phyloP scores from a whole-genome alignment of 30 jellyfish, hydroid and myxozoan genomes.

The Phacellophora camtschatica region DNA sequence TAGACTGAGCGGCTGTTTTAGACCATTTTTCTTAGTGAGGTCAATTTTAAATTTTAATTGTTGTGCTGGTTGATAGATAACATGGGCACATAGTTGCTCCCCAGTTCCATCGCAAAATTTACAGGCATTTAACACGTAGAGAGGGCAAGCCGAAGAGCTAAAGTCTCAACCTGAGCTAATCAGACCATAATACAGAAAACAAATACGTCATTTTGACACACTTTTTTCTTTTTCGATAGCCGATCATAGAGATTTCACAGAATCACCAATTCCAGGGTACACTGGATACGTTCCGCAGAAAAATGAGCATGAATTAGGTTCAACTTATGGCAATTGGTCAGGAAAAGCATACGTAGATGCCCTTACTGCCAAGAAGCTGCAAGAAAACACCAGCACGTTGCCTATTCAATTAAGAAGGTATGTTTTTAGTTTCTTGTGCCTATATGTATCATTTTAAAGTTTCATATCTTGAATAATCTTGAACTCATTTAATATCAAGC shows the following conservation, averaged over 20 bases:
- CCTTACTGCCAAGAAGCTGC: slow-evolving; percentile 30
- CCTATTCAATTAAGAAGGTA: slow-evolving; percentile 50
- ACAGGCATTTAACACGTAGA: no score
- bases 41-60: no score
- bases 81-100: no score
- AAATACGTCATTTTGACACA: neutral
- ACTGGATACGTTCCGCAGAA: slow-evolving; percentile 92
- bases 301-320: slow-evolving; percentile 87
- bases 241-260: slow-evolving; percentile 71
- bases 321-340: slow-evolving; percentile 84
- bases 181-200: neutral
- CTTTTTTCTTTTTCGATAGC: slow-evolving; percentile 31
- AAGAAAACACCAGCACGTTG: slow-evolving; percentile 37
- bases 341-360: slow-evolving; percentile 87
- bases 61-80: no score
- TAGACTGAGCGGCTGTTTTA: no score
- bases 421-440: no score
- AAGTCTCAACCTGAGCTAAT: neutral
- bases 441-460: no score
- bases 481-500: no score
- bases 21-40: no score
- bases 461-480: no score
- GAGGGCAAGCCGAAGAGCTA: no score
- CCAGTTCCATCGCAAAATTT: no score
- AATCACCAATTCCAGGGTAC: slow-evolving; percentile 94